Evolutionary conservation across 2,888 invertebrate genomes (phyloP).

Genomic region (Minunthozetes semirufus): DNA sequence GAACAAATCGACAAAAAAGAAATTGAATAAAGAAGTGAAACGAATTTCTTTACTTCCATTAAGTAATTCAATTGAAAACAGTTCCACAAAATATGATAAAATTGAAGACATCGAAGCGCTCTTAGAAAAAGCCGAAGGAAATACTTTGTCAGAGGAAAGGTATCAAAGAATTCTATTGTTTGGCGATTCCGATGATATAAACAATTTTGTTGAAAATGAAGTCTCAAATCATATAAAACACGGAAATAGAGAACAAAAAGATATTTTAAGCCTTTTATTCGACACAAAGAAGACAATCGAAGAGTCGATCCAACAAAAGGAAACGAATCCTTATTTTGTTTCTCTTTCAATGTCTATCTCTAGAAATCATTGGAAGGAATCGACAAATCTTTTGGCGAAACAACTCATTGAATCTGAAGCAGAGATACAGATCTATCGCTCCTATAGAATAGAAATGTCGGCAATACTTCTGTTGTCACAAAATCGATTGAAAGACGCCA

Average conservation of each 20-base stretch:
- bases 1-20: neutral
- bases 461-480: constrained; percentile 5
- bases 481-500: neutral
- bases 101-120: constrained; percentile 30
- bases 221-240: neutral
- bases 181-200: neutral
- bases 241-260: constrained; percentile 4
- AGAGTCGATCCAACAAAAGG: constrained; percentile 18
- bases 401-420: neutral
- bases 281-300: constrained; percentile 17
- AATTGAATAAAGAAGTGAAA: constrained; percentile 3
- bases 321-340: constrained; percentile 20
- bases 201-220: neutral
- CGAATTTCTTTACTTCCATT: constrained; percentile 22
- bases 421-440: neutral
- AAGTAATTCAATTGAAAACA: constrained; percentile 31
- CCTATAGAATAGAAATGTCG: constrained; percentile 25
- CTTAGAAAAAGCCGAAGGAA: neutral
- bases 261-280: constrained; percentile 18
- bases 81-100: constrained; percentile 30
- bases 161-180: neutral
- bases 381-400: neutral
- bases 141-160: neutral
- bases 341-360: constrained; percentile 3
- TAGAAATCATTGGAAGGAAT: constrained; percentile 13